Base-by-base conservation (phyloP, 2,113 vertebrate species). In the Misgurnus mizolepis region DNA sequence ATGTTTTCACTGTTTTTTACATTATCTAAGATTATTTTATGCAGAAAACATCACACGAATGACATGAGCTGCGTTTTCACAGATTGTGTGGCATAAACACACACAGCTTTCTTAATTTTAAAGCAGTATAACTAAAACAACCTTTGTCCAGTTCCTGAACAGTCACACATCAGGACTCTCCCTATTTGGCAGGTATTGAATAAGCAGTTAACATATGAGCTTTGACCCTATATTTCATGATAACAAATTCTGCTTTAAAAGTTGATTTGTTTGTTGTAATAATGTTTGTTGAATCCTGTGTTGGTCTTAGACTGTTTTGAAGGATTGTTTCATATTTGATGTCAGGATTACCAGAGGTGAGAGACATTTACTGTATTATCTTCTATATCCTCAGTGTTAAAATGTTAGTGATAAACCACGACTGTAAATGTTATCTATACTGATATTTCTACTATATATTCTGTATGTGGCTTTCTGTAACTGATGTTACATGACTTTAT, bases 111-210 rank as follows among this genome's bases (percentile, higher is more conserved):
- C 3, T 34, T 34, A 34, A 34, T 34, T 34, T 34, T 34, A 34
- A 34, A 34, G 27, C 27, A 34, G 27, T 34, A 1, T 34, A 34
- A 34, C 17, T 9, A 55, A 47, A 22, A 64, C 43, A 17, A 62
- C 43, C 72, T 61, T 75, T 75, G 72, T 34, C 22, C 60, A 50
- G 11, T 47, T 75, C 15, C 22, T 75, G 72, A 49, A 58, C 15
- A 64, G 64, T 75, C 72, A 49, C 72, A 34, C 4, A 62, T 64
- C 22, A 75, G 22, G 43, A 64, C 18, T 27, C 72, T 73, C 55
- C 70, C 55, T 60, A 43, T 61, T 49, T 40, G 72, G 58, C 18
- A 41, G 6, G 22, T 18, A 41, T 64, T 75, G n/a, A 49, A 73
- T 53, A 14, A 41, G 11, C 8, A 43, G 47, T 17, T 18, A n/a